A percentile compares a stretch with the other conserved stretches of the same genome.
Conservation (phyloP, 2,113 vertebrate species). For the Serilophus lunatus region DNA sequence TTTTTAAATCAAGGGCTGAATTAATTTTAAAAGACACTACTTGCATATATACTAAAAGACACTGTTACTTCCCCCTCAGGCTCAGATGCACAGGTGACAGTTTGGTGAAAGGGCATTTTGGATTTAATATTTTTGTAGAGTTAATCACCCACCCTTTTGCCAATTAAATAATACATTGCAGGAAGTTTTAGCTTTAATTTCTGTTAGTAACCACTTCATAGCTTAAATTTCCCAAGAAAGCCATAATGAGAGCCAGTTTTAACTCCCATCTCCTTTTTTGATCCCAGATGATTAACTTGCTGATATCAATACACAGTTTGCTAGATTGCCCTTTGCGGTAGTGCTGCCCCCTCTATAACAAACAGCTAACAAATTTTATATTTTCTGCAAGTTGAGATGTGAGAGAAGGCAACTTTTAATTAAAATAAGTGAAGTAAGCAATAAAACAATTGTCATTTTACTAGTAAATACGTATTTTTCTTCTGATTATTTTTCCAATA, state of each 20-base stretch:
- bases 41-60: background rate
- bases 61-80: constrained; percentile 7
- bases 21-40: constrained; percentile 5
- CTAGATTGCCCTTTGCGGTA: background rate
- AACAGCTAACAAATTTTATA: background rate
- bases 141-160: background rate
- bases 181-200: background rate
- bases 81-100: constrained; percentile 15
- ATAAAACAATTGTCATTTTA: constrained; percentile 25
- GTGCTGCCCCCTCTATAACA: background rate
- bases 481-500: background rate
- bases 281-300: background rate
- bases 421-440: constrained; percentile 1
- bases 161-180: background rate
- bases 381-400: background rate
- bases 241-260: background rate
- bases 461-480: background rate
- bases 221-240: background rate
- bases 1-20: constrained; percentile 69
- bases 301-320: background rate
- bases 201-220: background rate
- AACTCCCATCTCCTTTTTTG: background rate
- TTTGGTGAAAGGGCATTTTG: background rate
- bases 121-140: background rate
- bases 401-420: background rate